Base-by-base conservation (phyloP, 2,113 vertebrate genomes). In the Ptyas mucosa region DNA sequence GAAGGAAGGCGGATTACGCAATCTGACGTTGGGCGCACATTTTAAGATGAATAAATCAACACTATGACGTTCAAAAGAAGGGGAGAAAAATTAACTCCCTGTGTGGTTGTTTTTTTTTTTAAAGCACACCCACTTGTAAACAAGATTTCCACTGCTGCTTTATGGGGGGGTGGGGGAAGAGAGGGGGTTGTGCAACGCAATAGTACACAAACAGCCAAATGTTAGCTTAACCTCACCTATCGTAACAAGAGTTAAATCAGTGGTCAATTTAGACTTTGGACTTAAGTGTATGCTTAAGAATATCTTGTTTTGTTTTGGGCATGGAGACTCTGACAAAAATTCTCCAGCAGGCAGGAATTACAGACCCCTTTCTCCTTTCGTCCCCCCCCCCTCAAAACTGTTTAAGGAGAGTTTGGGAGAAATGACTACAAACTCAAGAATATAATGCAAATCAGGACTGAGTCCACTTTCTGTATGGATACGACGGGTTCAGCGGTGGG, bases 261-360 rank as follows among this genome's bases (percentile, higher is more conserved):
- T 88, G 64, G 89, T 93, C 90, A 89, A 91, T 55, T 91, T 6
- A 15, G 91, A 93, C 75, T 86, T 86, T 49, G 20, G 88, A 49
- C 85, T 0, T 21, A 2, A 93, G 92, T 0, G 6, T 26, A 55
- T 5, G 75, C 24, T 90, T 92, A 85, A 94, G 89, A 90, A 29
- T 23, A 89, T 88, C 88, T 58, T 93, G 81, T 86, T 94, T 54
- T 94, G 81, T 92, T 94, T 90, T 89, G 64, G 61, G 57, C 21
- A 5, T 8, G 43, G 51, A 88, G n/a, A 26, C 75, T 49, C 1
- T 91, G 43, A n/a, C 87, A 90, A 91, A 92, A 92, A 58, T 61
- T 46, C 0, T 49, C 49, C 88, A 91, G 53, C 93, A 54, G 3
- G 90, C 24, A 91, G 20, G 95, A 90, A 92, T n/a, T 58, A 90